Evolutionary conservation across 2,797 vertebrate species (phyloP).

Genomic region (Takifugu rubripes): DNA sequence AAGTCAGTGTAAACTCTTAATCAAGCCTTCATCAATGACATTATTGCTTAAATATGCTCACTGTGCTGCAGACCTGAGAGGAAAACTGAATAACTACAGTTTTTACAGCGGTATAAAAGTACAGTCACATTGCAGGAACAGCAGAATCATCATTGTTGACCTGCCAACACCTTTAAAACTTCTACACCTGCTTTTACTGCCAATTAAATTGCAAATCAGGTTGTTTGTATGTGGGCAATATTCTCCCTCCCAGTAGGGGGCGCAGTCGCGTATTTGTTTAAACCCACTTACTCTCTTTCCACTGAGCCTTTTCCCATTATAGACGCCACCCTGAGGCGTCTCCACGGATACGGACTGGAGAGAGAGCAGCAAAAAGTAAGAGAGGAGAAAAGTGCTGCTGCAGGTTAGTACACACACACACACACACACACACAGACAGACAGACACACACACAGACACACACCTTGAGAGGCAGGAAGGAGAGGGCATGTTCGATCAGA

Average conservation of each 20-base stretch:
- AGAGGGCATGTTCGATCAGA: constrained; percentile 87
- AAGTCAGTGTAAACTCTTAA: no score
- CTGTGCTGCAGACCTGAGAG: no score
- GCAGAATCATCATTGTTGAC: no score
- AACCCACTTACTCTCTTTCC: constrained; percentile 80
- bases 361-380: background rate
- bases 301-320: constrained; percentile 84
- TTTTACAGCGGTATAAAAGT: no score
- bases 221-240: background rate
- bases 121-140: no score
- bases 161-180: no score
- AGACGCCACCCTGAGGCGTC: constrained; percentile 77
- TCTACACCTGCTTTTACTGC: no score
- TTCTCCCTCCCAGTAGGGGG: background rate
- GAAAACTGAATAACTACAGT: no score
- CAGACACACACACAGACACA: constrained; percentile 16
- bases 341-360: constrained; percentile 83
- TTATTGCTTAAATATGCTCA: no score
- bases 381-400: no score
- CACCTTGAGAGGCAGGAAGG: constrained; percentile 88
- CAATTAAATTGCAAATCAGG: no score
- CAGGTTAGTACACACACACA: background rate
- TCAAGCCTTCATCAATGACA: no score
- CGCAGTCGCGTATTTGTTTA: background rate
- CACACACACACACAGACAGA: background rate